Evolutionary conservation across 2,888 invertebrate genomes (phyloP).

Genomic region (Mesorhabditis sp.): DNA sequence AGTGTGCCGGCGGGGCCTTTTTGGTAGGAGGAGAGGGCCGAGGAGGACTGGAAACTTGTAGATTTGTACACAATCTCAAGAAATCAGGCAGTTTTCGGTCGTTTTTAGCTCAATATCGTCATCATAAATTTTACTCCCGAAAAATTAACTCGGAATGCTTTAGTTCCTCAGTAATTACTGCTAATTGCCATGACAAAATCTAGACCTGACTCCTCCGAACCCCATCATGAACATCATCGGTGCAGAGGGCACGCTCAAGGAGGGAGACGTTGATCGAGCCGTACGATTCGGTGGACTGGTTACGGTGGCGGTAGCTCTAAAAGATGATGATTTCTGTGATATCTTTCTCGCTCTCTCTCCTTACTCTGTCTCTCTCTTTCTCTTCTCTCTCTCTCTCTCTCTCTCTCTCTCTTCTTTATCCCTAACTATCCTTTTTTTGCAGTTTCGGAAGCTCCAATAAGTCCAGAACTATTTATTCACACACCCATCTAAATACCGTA

Average conservation of each 20-base stretch:
- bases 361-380: too few relatives aligned
- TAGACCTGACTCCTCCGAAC: background rate
- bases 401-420: too few relatives aligned
- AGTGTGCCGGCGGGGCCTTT: background rate
- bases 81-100: too few relatives aligned
- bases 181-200: background rate
- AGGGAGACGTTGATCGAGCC: conserved; percentile 2
- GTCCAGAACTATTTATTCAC: conserved; percentile 3
- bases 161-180: too few relatives aligned
- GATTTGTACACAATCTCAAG: too few relatives aligned
- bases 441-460: background rate
- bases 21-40: background rate
- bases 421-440: too few relatives aligned
- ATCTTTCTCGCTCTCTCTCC: too few relatives aligned
- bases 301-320: background rate
- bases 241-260: background rate
- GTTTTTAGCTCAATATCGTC: too few relatives aligned
- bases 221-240: background rate
- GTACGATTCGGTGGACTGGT: background rate
- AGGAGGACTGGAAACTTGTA: background rate
- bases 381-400: too few relatives aligned
- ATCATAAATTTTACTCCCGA: too few relatives aligned
- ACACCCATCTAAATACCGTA: background rate
- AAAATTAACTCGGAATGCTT: too few relatives aligned
- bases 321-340: background rate